Evolutionary conservation across 2,888 invertebrate species (phyloP), one percentile per base, ranked within the genome.

Genomic region (Eupeodes latifasciatus): DNA sequence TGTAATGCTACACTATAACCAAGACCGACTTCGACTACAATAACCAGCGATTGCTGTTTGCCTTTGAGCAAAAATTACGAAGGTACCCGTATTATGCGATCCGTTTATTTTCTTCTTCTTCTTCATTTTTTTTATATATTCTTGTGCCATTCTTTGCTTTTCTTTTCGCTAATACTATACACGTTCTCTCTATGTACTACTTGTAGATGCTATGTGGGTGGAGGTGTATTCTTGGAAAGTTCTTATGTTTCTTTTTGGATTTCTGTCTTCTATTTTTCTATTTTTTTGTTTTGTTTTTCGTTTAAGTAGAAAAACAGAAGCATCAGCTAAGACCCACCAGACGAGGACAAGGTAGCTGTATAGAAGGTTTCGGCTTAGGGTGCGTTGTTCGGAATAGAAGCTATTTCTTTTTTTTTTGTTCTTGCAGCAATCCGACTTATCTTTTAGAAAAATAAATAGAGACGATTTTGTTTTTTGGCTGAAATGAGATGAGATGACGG

Each of bases 1-100:
- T 85, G 85, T 88, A 88, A 88, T 88, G 85, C 85, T 88, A 84
- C 64, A 75, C 71, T 71, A 57, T 67, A 55, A 69, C 55, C 71
- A 71, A 71, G 53, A 71, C 75, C 69, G 85, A 88, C 77, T 88
- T 85, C 36, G 78, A 81, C 88, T 88, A 85, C 88, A 88, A 88
- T 88, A 81, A 85, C 77, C 78, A 81, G 78, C 85, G 81, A 88
- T 88, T 85, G 88, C 85, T 81, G 80, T 85, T 81, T 88, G 78
- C 81, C 88, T 81, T 88, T 47, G 36, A 53, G 88, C 74, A 66
- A 51, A 88, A 88, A 85, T 88, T 88, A 88, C 85, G 85, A 77
- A 77, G 64, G 64, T 83, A 82, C 79, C 75, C 79, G 76, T 62
- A 84, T 88, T 77, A 81, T 88, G 74, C 78, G 88, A 78, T 78